Evolutionary conservation across 2,797 vertebrate species (phyloP).

Genomic region (Falco concolor): DNA sequence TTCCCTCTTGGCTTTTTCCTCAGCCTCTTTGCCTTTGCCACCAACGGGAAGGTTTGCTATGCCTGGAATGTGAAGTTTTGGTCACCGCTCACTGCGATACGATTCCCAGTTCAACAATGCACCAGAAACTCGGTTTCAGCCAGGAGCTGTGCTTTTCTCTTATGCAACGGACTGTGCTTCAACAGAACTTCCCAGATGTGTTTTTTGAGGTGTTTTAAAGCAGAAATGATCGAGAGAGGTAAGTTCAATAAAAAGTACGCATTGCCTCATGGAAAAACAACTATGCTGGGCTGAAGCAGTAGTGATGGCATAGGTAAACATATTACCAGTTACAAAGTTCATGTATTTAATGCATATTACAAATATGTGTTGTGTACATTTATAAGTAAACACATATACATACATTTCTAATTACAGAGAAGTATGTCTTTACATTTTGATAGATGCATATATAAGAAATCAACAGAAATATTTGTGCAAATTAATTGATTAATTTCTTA

Average conservation of each 20-base stretch:
- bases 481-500: background rate
- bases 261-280: background rate
- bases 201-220: background rate
- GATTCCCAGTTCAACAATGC: background rate
- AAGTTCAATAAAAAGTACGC: background rate
- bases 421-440: background rate
- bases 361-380: background rate
- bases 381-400: background rate
- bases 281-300: background rate
- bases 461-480: background rate
- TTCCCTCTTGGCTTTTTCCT: background rate
- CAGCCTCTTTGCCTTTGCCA: background rate
- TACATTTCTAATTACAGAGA: background rate
- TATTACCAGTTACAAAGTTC: background rate
- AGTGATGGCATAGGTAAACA: background rate
- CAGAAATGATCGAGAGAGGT: background rate
- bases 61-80: constrained; percentile 6
- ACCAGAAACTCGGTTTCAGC: constrained; percentile 15
- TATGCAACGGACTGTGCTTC: background rate
- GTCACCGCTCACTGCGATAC: background rate
- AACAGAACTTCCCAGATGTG: background rate
- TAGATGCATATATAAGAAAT: background rate
- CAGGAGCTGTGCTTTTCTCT: background rate
- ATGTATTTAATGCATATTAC: background rate
- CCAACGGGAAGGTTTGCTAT: background rate